Conservation (phyloP, 2,888 invertebrate genomes). For the Philereme transversata region DNA sequence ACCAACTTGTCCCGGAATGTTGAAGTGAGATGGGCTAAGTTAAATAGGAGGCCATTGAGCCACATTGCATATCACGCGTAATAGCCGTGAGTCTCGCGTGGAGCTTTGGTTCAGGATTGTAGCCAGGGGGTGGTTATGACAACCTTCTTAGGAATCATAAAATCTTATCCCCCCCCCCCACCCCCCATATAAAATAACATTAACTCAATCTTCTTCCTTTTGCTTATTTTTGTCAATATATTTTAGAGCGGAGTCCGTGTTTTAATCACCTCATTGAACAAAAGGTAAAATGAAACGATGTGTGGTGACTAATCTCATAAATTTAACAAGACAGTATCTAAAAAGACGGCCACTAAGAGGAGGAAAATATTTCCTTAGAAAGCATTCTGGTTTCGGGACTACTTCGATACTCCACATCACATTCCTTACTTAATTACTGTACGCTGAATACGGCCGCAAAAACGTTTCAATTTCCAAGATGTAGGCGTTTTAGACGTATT, state of each 20-base stretch:
- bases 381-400: conserved; percentile 1
- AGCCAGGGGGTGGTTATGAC: neutral
- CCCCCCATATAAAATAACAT: no score
- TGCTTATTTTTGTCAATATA: no score
- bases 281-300: no score
- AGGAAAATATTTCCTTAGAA: neutral
- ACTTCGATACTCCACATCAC: conserved; percentile 17
- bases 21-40: conserved; percentile 50
- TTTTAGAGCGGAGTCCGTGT: no score
- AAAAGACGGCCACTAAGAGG: no score
- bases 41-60: conserved; percentile 54
- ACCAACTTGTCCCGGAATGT: conserved; percentile 44
- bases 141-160: no score
- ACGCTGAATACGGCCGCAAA: conserved; percentile 22
- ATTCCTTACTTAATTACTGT: conserved; percentile 27
- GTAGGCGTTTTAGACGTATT: conserved; percentile 16
- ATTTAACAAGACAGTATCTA: no score
- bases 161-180: no score
- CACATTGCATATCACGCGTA: conserved; percentile 30
- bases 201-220: no score
- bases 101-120: conserved; percentile 3
- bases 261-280: no score
- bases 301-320: no score
- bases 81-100: conserved; percentile 25
- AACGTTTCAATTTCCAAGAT: conserved; percentile 30